These are phyloP conservation scores for Lamellibrachia luymesi DNA, from an alignment of 1,140 invertebrate genomes.

Conservation along the genomic window DNA sequence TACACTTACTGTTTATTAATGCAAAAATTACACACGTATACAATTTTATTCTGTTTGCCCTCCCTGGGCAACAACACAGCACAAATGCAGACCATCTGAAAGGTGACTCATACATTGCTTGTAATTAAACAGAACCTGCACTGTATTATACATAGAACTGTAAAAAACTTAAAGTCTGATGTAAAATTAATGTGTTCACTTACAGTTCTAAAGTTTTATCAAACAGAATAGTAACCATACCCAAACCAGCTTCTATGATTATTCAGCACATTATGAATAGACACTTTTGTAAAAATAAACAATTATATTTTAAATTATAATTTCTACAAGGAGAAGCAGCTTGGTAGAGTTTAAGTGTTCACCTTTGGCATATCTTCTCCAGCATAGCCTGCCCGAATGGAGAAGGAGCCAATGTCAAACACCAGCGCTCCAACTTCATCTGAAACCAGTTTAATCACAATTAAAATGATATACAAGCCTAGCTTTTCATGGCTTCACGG, in stretches of 20 bases:
- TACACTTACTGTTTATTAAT: background rate
- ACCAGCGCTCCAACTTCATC: slow-evolving; percentile 98
- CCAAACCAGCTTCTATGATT: too few relatives aligned
- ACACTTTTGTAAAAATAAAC: background rate
- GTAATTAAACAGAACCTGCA: too few relatives aligned
- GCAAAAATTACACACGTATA: background rate
- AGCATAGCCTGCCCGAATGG: slow-evolving; percentile 80
- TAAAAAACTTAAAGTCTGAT: too few relatives aligned
- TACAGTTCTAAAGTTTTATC: too few relatives aligned
- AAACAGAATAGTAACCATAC: too few relatives aligned
- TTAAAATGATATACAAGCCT: background rate
- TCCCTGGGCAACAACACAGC: too few relatives aligned
- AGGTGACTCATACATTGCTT: too few relatives aligned
- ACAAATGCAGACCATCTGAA: too few relatives aligned
- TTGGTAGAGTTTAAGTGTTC: background rate
- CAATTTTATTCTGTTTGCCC: background rate
- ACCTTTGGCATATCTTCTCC: slow-evolving; percentile 83
- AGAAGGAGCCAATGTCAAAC: slow-evolving; percentile 92
- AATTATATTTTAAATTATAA: background rate
- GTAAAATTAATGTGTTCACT: too few relatives aligned
- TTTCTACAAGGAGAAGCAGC: background rate
- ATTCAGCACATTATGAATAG: too few relatives aligned
- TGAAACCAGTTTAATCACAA: slow-evolving; percentile 30
- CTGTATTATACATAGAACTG: too few relatives aligned
- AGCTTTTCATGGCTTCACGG: background rate